phyloP scores from a whole-genome alignment of 2,888 invertebrate species.

The Formica aserva region DNA sequence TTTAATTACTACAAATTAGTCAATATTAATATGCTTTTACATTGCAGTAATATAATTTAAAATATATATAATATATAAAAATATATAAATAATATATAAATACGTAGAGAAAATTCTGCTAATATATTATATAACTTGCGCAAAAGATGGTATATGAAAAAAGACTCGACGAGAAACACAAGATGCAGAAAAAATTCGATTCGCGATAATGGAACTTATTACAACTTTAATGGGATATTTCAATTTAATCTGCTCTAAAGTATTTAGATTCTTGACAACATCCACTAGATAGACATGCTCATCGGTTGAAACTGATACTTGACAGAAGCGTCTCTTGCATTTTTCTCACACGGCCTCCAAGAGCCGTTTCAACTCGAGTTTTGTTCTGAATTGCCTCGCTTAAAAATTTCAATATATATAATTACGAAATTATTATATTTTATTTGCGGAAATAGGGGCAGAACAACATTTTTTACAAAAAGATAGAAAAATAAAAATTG shows the following conservation, averaged over 20 bases:
- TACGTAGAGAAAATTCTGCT: background rate
- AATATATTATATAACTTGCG: background rate
- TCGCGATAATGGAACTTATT: background rate
- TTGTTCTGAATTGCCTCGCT: background rate
- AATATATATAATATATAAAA: background rate
- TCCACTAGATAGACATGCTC: background rate
- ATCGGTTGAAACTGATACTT: background rate
- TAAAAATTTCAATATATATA: background rate
- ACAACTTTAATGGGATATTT: background rate
- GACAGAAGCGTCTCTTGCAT: background rate
- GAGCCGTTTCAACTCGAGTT: background rate
- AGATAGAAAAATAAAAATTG: background rate
- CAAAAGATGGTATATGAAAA: background rate
- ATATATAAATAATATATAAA: no score
- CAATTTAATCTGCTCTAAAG: conserved; percentile 10
- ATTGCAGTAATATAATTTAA: background rate
- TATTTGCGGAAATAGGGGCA: background rate
- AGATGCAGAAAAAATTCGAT: background rate
- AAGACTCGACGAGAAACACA: background rate
- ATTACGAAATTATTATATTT: background rate
- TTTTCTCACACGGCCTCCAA: background rate
- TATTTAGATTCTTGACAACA: background rate
- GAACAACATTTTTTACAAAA: background rate
- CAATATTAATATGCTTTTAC: background rate
- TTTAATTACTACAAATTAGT: background rate